Base-by-base conservation (phyloP, 1,140 invertebrate genomes). In the Pseudomyrmex cubaensis region DNA sequence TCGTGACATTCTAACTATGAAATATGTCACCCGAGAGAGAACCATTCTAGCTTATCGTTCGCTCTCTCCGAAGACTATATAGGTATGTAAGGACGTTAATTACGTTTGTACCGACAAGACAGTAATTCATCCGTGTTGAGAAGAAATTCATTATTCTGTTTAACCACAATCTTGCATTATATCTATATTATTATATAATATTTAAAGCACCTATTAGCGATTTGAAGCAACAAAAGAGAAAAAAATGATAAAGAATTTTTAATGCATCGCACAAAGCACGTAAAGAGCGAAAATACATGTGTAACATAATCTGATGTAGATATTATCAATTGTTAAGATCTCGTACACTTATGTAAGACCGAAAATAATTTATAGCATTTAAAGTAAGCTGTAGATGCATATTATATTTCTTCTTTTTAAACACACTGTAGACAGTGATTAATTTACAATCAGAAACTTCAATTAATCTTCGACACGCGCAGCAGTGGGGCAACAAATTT, bases 11-110 rank as follows among this genome's bases (percentile, higher is more conserved):
- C 54, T 61, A 72, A 80, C 76, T 80, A 80, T 70, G 76, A 80
- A 80, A 80, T 72, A 80, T 44, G 54, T 80, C 76, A 72, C 76
- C 76, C 76, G n/a, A 12, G 76, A 80, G 66, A 72, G 66, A 72
- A 72, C 57, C 35, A 35, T 44, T 44, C 76, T 50, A 44, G 64
- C 76, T 78, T 69, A 78, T 78, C 67, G 56, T 48, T 80, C 56
- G 46, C 54, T 80, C 56, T 78, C 76, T 52, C 13, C 20, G 13
- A 75, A 48, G 17, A 78, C 12, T 70, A 48, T 57, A 57, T 70
- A 61, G 59, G 17, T 77, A 59, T 48, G 66, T 52, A 35, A 70
- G 54, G 66, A 80, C 66, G 54, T 80, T 80, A 80, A 80, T 80
- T 80, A 72, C 44, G 66, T 80, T 72, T 72, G 66, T 72, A 80